Conservation (phyloP, 1,140 invertebrate genomes). For the Oreohelix idahoensis region DNA sequence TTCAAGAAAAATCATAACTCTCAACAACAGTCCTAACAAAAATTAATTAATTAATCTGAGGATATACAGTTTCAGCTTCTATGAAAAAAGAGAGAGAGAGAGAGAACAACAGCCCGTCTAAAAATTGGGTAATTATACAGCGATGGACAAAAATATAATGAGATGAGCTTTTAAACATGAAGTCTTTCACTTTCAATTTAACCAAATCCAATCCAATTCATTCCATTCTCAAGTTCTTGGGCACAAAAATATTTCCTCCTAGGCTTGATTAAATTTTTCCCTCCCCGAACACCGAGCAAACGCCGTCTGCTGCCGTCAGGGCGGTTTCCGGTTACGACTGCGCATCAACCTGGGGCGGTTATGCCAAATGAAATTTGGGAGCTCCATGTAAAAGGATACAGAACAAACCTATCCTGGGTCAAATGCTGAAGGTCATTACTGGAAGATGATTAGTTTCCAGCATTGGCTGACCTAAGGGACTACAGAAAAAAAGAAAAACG, state of each 20-base stretch:
- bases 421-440: conserved; percentile 3
- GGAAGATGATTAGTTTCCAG: neutral
- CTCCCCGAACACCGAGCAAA: neutral
- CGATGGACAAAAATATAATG: neutral
- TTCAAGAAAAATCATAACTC: too few species aligned
- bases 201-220: neutral
- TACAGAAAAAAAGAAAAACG: neutral
- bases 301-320: neutral
- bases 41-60: too few species aligned
- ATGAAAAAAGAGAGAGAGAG: too few species aligned
- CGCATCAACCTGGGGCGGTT: neutral
- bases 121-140: neutral
- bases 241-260: neutral
- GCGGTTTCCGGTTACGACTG: neutral
- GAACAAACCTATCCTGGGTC: conserved; percentile 1
- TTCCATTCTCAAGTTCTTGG: neutral
- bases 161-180: neutral
- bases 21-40: too few species aligned
- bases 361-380: conserved; percentile 2
- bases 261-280: neutral
- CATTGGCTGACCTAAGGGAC: neutral
- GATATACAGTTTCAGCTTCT: too few species aligned
- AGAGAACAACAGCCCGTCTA: too few species aligned
- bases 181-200: neutral
- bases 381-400: neutral